A percentile compares a stretch with the other conserved stretches of the same genome.
These are phyloP conservation scores for Polymixis flavicincta DNA, from an alignment of 2,888 invertebrate genomes.

Conservation along the genomic window DNA sequence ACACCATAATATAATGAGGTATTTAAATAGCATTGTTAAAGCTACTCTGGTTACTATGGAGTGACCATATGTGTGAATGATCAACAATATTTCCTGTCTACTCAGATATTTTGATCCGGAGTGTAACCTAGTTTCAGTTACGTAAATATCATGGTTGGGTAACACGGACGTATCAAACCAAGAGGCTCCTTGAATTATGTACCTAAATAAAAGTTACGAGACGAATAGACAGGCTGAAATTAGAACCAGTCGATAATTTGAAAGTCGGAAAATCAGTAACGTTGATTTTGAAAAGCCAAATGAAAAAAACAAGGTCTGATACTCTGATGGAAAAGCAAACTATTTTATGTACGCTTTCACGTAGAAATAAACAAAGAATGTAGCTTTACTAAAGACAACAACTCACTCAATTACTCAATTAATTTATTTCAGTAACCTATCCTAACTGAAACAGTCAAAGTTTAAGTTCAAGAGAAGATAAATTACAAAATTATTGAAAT, in stretches of 20 bases:
- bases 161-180: constrained; percentile 35
- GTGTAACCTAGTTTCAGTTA: constrained; percentile 74
- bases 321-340: neutral
- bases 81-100: constrained; percentile 41
- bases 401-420: neutral
- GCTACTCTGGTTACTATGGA: neutral
- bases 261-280: neutral
- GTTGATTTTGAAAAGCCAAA: neutral
- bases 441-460: neutral
- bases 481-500: neutral
- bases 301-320: neutral
- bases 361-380: neutral
- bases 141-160: constrained; percentile 75
- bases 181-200: constrained; percentile 38
- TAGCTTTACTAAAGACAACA: neutral
- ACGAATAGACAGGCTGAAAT: neutral
- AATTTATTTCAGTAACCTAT: neutral
- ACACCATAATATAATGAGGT: neutral
- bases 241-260: neutral
- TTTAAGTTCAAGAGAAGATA: neutral
- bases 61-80: constrained; percentile 22
- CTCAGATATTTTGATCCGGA: constrained; percentile 62
- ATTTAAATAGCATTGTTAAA: constrained; percentile 11
- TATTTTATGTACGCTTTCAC: neutral
- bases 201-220: constrained; percentile 1